Base-by-base conservation (phyloP, 2,113 vertebrate species). In the Platichthys stellatus region DNA sequence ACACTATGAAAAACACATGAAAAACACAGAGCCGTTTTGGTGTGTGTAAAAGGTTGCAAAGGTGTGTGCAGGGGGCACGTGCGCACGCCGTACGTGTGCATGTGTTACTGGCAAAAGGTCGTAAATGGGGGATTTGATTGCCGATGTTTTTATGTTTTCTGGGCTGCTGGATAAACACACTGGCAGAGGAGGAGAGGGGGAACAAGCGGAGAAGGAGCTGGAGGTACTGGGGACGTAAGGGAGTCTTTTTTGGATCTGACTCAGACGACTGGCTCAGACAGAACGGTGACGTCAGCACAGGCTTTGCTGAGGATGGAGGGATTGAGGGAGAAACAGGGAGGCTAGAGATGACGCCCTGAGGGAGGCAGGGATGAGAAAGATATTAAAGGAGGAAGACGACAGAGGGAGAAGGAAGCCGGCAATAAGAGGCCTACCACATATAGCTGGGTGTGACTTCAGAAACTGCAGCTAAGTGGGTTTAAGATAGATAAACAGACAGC, bases 381-480 rank as follows among this genome's bases (percentile, higher is more conserved):
- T 86, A 90, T 89, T 90, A 91, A 91, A 77, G 78, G 69, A 31
- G 60, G 69, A 82, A 61, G 81, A 74, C 72, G 70, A 81, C 59
- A 62, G 62, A 63, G 53, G 23, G 56, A 72, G 71, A 78, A 35
- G 24, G 40, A 47, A 71, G 61, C 31, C 69, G 71, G 84, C 80
- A 88, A 89, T 90, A 89, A 82, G 63, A 81, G 67, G 77, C 81
- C 89, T 63, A 76, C 83, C 85, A 83, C 85, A 89, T 82, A 83
- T 84, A 90, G 90, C 76, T 79, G 85, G 85, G 88, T 86, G 86
- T 76, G 85, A 88, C 84, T 88, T 84, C 20, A 51, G 80, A 87
- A 92, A 87, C 85, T 83, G 85, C 83, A 68, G 84, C 84, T 91
- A 88, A 91, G 88, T 92, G 90, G 87, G 86, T 89, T 92, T 85